Base-by-base conservation (phyloP, 2,113 vertebrate species). In the Gavialis gangeticus region DNA sequence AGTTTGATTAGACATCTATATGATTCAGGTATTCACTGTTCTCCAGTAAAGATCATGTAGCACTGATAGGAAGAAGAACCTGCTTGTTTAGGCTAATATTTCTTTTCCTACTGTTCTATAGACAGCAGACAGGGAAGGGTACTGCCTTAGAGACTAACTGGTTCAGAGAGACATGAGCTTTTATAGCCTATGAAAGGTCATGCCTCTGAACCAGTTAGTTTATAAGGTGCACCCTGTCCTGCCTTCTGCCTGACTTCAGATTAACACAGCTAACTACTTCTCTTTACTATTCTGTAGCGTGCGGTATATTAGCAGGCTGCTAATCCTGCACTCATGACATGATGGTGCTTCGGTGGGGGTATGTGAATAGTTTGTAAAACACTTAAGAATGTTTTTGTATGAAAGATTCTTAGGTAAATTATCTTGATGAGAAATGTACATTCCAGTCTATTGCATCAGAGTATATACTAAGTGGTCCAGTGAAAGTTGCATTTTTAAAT, bases 1-100 rank as follows among this genome's bases (percentile, higher is more conserved):
- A 76, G 93, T 96, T 85, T 91, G 73, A 79, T 88, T 63, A 19
- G 63, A 73, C 63, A 3, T 92, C 63, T 46, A 34, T 79, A 90
- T 90, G 21, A 75, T 34, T 67, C 90, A 88, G 58, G 22, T 83
- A 86, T 87, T 87, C 73, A 73, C 73, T 87, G 30, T 73, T 96
- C 80, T 81, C 84, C 93, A 91, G 84, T 91, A 66, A 92, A 87
- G 84, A 89, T 67, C 16, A 82, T 86, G 46, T 82, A 78, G 87
- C 75, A 66, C 28, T 18, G 16, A 17, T n/a, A 66, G 28, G 14
- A 66, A 17, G 64, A 67, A n/a, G 18, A 30, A 67, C 58, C 30
- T 58, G 25, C 10, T 78, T 55, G 37, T 37, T 25, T 63, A n/a
- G 28, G n/a, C 28, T 67, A 30, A 67, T 16, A 67, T 67, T 17